phyloP scores from a whole-genome alignment of 2,113 vertebrate genomes.

The Perognathus longimembris region DNA sequence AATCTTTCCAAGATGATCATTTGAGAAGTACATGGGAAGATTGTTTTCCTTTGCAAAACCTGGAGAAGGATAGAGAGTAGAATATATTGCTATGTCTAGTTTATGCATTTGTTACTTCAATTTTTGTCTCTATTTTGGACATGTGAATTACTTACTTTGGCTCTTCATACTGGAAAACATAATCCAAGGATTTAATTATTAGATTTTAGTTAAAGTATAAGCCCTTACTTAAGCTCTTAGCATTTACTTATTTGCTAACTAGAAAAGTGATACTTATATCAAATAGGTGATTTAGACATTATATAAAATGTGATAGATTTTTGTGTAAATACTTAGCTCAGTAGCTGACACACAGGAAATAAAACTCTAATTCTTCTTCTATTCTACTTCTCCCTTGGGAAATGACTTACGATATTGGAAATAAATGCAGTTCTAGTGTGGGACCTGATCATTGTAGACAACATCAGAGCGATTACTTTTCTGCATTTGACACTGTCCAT shows the following conservation, averaged over 20 bases:
- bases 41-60: neutral
- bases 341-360: neutral
- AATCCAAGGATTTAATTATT: neutral
- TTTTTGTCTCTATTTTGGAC: neutral
- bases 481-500: neutral
- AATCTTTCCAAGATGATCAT: neutral
- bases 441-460: neutral
- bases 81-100: neutral
- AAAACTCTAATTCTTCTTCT: neutral
- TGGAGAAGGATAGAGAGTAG: neutral
- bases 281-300: neutral
- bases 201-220: conserved; percentile 22
- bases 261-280: neutral
- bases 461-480: neutral
- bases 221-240: neutral
- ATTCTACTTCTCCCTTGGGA: neutral
- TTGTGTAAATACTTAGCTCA: neutral
- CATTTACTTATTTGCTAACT: neutral
- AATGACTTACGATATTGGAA: neutral
- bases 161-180: neutral
- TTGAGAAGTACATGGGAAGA: neutral
- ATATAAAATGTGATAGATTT: neutral
- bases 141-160: neutral
- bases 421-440: neutral
- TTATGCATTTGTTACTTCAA: neutral